Percentiles rank a stretch among this genome's conserved stretches.
phyloP scores from a whole-genome alignment of 2,113 vertebrate species.

The Tauraco erythrolophus region DNA sequence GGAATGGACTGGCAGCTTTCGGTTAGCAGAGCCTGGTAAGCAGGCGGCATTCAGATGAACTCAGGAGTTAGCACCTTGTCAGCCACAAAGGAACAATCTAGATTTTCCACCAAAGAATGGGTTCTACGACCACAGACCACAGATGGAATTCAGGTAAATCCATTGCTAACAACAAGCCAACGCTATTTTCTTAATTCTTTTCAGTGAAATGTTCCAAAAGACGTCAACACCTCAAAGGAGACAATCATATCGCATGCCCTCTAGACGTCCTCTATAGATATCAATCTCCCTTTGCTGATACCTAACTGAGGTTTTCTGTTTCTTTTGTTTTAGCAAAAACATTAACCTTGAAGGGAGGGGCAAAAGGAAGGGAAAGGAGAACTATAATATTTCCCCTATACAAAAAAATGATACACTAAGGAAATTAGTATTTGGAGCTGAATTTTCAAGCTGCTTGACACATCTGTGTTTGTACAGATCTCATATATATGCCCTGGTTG shows the following conservation, averaged over 20 bases:
- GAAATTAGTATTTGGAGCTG: not conserved
- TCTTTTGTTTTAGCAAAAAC: constrained; percentile 44
- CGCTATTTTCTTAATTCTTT: constrained; percentile 6
- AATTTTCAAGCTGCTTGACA: not conserved
- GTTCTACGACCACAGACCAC: not conserved
- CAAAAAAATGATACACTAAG: not conserved
- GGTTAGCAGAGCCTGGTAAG: not conserved
- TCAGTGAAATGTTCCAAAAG: not conserved
- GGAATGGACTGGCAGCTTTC: not conserved
- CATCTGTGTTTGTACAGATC: not conserved
- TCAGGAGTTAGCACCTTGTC: not conserved
- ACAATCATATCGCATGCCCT: constrained; percentile 20
- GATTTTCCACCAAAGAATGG: not conserved
- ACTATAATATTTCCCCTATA: not conserved
- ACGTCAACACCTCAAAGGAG: not conserved
- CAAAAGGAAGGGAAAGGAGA: constrained; percentile 3
- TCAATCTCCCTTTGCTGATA: constrained; percentile 11
- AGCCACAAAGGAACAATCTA: not conserved
- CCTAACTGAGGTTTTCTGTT: constrained; percentile 5
- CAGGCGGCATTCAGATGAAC: not conserved
- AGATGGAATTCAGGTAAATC: not conserved
- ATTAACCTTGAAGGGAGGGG: constrained; percentile 44
- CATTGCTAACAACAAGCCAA: not conserved
- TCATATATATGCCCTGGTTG: not conserved
- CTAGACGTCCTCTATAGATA: constrained; percentile 26